A percentile compares a stretch with the other conserved stretches of the same genome.
Evolutionary conservation across 2,113 vertebrate species (phyloP).

Genomic region (Gobiocypris rarus): DNA sequence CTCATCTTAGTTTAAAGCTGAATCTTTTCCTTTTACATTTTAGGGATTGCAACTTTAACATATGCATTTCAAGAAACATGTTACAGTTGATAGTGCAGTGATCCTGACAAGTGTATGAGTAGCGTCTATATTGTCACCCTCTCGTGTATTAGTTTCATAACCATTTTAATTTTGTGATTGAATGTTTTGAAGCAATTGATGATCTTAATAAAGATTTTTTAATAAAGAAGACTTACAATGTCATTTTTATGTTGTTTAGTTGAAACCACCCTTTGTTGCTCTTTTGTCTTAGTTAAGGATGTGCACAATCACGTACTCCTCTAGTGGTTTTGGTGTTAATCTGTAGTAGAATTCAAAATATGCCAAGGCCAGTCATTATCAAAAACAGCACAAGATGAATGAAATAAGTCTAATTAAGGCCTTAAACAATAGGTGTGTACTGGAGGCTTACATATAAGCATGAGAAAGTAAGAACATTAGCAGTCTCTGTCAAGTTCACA

Average conservation of each 20-base stretch:
- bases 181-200: neutral
- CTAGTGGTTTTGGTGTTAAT: neutral
- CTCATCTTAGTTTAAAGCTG: neutral
- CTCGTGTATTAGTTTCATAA: neutral
- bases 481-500: neutral
- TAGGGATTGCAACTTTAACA: neutral
- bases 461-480: neutral
- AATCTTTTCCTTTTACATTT: neutral
- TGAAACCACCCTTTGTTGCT: neutral
- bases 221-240: neutral
- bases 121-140: neutral
- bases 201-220: constrained; percentile 10
- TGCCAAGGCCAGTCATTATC: neutral
- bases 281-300: neutral
- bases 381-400: neutral
- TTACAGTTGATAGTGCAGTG: neutral
- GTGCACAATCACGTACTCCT: neutral
- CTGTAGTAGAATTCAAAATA: neutral
- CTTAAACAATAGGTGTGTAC: constrained; percentile 3
- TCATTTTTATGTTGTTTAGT: neutral
- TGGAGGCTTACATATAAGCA: neutral
- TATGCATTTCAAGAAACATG: neutral
- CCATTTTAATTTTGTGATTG: constrained; percentile 9
- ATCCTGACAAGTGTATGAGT: neutral
- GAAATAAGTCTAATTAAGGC: neutral